Conservation (phyloP, 2,888 invertebrate species). For the Troides aeacus region DNA sequence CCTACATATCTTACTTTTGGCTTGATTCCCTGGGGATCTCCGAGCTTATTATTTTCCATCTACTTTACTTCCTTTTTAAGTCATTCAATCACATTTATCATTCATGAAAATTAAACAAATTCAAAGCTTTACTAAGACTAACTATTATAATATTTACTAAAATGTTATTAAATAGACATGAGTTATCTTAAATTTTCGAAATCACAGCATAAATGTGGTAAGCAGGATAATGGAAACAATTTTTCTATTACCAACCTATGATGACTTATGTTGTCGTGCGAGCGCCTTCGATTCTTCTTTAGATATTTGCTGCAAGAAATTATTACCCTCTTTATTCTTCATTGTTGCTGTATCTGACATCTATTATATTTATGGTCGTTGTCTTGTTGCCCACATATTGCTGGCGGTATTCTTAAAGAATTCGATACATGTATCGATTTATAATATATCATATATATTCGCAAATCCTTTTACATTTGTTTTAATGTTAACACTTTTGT, state of each 20-base stretch:
- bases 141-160: too few relatives aligned
- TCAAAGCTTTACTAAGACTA: too few relatives aligned
- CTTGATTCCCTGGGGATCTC: slow-evolving; percentile 8
- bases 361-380: slow-evolving; percentile 13
- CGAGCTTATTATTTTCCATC: slow-evolving; percentile 10
- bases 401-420: not conserved
- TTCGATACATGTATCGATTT: not conserved
- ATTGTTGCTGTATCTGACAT: slow-evolving; percentile 13
- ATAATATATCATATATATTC: not conserved
- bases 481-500: too few relatives aligned
- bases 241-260: slow-evolving; percentile 10
- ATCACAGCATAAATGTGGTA: not conserved
- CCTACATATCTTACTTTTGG: slow-evolving; percentile 20
- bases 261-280: slow-evolving; percentile 20
- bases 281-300: slow-evolving; percentile 19
- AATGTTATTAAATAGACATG: not conserved
- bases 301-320: slow-evolving; percentile 21
- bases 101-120: too few relatives aligned
- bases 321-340: slow-evolving; percentile 20
- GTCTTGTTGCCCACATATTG: not conserved
- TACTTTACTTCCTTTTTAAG: not conserved
- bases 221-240: slow-evolving; percentile 12
- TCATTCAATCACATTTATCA: too few relatives aligned
- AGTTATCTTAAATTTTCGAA: not conserved
- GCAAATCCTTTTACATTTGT: not conserved